Base-by-base conservation (phyloP, 92 coral and sea anemone genomes). In the Epizoanthus rinbou region DNA sequence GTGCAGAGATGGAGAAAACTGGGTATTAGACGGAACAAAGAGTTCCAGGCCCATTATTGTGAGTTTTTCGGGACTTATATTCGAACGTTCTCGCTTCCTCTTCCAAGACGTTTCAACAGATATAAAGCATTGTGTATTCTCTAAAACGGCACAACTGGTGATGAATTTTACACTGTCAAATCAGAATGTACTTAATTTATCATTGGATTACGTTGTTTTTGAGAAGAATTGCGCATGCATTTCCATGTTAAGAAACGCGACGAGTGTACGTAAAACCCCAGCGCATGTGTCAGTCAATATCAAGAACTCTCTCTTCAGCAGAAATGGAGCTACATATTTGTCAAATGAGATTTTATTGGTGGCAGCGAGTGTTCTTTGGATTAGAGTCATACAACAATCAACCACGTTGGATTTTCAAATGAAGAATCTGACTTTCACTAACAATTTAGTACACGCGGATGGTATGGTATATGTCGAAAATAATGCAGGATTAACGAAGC, bases 21-120 rank as follows among this genome's bases (percentile, higher is more conserved):
- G 88, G 88, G 1, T 76, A 8, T 43, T 85, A 11, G 54, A 76
- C 73, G 88, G 88, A 57, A 22, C 82, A 24, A 6, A 17, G 23
- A 47, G 35, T 41, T 4, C 5, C 21, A 45, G 14, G 10, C 62
- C 76, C 3, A 33, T 67, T n/a, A 52, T 52, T 15, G 74, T 81
- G 10, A 22, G 47, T 43, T 78, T 85, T 57, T 71, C 79, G 39
- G 85, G 54, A 31, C 88, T 85, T 13, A 18, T 57, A 17, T 85
- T 85, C 64, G 14, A 19, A 58, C 45, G 57, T 22, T 65, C 88
- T 23, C 75, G 85, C 17, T 71, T 85, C 22, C 68, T 54, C 59
- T 78, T 85, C 65, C 65, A 76, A 6, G 85, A 85, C 35, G 84
- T 76, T 53, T 50, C 64, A 6, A 54, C 52, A 1, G 41, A 37